Base-by-base conservation (phyloP, 2,888 invertebrate species). In the Hoplodrina ambigua region DNA sequence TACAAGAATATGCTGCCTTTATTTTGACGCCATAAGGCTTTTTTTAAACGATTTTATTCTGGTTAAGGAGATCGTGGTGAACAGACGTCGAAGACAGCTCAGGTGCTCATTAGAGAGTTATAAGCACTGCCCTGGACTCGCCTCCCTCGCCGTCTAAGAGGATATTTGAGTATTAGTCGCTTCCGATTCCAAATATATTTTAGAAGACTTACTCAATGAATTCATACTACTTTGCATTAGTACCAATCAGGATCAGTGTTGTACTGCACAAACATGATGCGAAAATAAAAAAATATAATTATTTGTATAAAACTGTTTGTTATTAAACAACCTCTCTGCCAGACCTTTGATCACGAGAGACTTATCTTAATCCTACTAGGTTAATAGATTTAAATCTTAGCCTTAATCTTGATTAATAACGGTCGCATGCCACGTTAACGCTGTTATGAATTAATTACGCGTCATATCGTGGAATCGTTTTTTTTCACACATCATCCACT, bases 251-350 rank as follows among this genome's bases (percentile, higher is more conserved):
- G n/a, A 33, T 66, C 20, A 66, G 68, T 55, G 1, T 52, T 62
- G 25, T 75, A 66, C 2, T 66, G 11, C 50, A 50, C 10, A 20
- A 65, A n/a, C 49, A 6, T 15, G 15, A 77, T 58, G 37, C 55
- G 15, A 49, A 20, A 80, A 80, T 76, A 76, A 80, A 76, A n/a
- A 53, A 53, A 33, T 62, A 11, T 78, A 46, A 46, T 46, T 4
- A 66, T 75, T 80, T 75, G 63, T 37, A 6, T 62, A 37, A 50
- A 62, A 75, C 55, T 55, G 50, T 49, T 80, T 62, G 54, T 80
- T 75, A 62, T 76, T 76, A 41, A 58, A 79, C 37, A 78, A 72
- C 60, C 72, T 33, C 30, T 15, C 15, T 44, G 25, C 2, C 53
- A 50, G 50, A 41, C n/a, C 50, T 4, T 50, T n/a, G 8, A 50